These are phyloP conservation scores for Agelas oroides DNA, from an alignment of 37 sponge, comb jelly and placozoan genomes.

Conservation along the genomic window DNA sequence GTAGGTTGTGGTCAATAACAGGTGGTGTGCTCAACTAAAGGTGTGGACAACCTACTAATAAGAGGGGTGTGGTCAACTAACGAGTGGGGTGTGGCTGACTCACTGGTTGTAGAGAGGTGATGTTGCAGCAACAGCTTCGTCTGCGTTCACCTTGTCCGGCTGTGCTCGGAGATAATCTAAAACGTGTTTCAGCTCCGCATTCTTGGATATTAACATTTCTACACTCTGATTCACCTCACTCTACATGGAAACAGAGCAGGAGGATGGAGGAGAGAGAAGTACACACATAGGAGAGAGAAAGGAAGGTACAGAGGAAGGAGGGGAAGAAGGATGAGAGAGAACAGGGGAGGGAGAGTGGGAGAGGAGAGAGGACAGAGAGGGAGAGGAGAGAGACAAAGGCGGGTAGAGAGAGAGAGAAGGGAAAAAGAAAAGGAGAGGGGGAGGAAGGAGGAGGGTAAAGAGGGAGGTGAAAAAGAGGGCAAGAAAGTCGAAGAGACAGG, in stretches of 20 bases:
- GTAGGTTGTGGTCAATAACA: too few species aligned
- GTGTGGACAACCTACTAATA: too few species aligned
- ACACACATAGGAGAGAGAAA: not conserved
- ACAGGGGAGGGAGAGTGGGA: not conserved
- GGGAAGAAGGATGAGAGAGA: not conserved
- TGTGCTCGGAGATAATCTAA: slow-evolving; percentile 81
- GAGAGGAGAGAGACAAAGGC: too few species aligned
- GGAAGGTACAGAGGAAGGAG: not conserved
- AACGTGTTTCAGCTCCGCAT: slow-evolving; percentile 65
- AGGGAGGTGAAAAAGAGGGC: not conserved
- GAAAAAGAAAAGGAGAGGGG: not conserved
- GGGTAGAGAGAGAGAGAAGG: not conserved
- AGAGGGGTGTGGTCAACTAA: too few species aligned
- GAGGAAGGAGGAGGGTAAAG: not conserved
- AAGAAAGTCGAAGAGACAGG: too few species aligned
- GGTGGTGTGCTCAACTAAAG: too few species aligned
- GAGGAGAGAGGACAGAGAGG: too few species aligned
- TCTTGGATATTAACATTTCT: slow-evolving; percentile 74
- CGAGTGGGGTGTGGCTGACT: too few species aligned
- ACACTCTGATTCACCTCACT: slow-evolving; percentile 73
- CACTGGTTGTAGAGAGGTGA: slow-evolving; percentile 91
- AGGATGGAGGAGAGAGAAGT: not conserved
- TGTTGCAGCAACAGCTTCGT: slow-evolving; percentile 83
- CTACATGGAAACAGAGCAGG: slow-evolving; percentile 20
- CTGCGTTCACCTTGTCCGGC: slow-evolving; percentile 78